Conservation (phyloP, 2,113 vertebrate species). For the Osmerus mordax region DNA sequence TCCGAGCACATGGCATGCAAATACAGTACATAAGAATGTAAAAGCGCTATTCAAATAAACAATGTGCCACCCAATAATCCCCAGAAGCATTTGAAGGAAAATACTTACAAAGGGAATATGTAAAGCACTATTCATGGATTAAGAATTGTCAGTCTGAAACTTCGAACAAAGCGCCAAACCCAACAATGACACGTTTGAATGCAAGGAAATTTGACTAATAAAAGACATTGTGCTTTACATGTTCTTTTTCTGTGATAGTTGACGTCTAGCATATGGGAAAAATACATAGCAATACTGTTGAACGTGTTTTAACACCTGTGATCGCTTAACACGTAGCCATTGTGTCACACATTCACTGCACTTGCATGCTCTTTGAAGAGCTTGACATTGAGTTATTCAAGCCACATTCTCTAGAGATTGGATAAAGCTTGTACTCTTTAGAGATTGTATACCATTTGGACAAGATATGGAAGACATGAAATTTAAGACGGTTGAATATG, state of each 20-base stretch:
- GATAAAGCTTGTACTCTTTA: constrained; percentile 17
- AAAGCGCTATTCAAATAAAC: background rate
- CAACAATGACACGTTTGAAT: background rate
- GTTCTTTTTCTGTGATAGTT: too few relatives aligned
- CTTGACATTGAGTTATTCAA: constrained; percentile 11
- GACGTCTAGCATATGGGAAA: too few relatives aligned
- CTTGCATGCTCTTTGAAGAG: constrained; percentile 23
- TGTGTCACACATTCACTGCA: constrained; percentile 24
- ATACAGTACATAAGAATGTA: background rate
- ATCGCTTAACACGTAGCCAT: background rate
- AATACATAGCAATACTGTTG: too few relatives aligned
- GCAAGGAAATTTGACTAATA: too few relatives aligned
- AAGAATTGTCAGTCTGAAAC: background rate
- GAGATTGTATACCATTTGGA: constrained; percentile 33
- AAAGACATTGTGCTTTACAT: too few relatives aligned
- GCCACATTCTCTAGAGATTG: constrained; percentile 25
- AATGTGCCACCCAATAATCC: constrained; percentile 12
- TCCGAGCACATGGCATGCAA: background rate
- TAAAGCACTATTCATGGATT: background rate
- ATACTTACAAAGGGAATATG: too few relatives aligned
- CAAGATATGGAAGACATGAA: constrained; percentile 22
- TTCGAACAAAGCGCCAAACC: constrained; percentile 15
- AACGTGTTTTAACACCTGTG: too few relatives aligned
- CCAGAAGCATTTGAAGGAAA: constrained; percentile 16
- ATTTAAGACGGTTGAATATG: constrained; percentile 14